Base-by-base conservation (phyloP, 2,797 vertebrate genomes). In the Rhinogobio ventralis region DNA sequence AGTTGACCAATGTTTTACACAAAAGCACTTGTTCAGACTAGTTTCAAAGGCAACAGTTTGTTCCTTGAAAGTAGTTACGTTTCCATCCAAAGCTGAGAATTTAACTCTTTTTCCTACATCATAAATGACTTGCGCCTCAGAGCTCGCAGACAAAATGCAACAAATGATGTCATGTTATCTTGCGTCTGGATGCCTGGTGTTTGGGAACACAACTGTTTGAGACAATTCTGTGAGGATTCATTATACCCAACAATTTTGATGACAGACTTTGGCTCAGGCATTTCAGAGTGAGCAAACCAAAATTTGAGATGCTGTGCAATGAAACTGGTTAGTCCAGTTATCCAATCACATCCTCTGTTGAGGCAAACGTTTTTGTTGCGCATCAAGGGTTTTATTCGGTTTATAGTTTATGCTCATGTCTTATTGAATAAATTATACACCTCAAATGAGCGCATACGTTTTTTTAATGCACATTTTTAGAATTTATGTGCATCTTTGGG, bases 1-100 rank as follows among this genome's bases (percentile, higher is more conserved):
- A 97, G 96, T 87, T 57, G 8, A 68, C 36, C 72, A 72, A 15
- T 72, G 15, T 68, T 45, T 25, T 49, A 30, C 23, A 17, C 25
- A 25, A 57, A 13, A 15, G 5, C 2, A 74, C 28, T 42, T 49
- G 60, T 62, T 53, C 66, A 68, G 46, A 53, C 49, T 13, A 4
- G 30, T 75, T 75, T 36, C 3, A 53, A 39, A 45, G 20, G 20
- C n/a, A 75, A 55, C 6, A 6, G 20, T 64, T 74, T 72, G 28
- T 74, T 23, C n/a, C 17, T 46, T 4, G 36, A 7, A 30, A 45
- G 10, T 62, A 62, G 57, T 13, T 62, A 2, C 28, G n/a, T 28
- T 62, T 62, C 13, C 25, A 28, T 62, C 60, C 15, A 30, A 64
- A 17, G 28, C 14, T 3, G 14, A 30, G 60, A 64, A 64, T 30